These are phyloP conservation scores for Catagonus wagneri DNA, from an alignment of 2,113 vertebrate genomes.

Conservation along the genomic window DNA sequence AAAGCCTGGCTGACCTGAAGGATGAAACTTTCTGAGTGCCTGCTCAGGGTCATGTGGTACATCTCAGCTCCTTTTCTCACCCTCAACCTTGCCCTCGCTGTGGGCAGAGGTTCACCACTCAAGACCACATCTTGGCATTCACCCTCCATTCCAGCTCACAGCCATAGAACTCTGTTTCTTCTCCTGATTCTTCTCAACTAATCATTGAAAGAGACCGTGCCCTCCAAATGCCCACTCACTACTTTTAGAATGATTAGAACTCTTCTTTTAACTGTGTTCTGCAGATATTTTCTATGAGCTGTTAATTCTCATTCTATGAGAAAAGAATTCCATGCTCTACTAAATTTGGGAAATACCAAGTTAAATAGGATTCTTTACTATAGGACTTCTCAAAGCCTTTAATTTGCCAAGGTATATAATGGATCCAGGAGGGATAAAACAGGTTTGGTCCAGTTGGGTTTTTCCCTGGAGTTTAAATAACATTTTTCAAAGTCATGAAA, in stretches of 20 bases:
- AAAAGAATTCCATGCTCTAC: not conserved
- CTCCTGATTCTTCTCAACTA: not conserved
- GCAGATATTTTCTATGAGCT: not conserved
- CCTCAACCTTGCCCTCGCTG: not conserved
- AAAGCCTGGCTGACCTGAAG: not conserved
- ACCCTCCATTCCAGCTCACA: not conserved
- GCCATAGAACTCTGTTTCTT: not conserved
- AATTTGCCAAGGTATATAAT: not conserved
- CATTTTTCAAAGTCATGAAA: constrained; percentile 23
- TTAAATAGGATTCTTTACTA: not conserved
- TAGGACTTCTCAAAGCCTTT: not conserved
- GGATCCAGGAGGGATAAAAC: not conserved
- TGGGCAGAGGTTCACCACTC: not conserved
- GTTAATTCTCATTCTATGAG: not conserved
- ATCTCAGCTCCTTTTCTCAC: not conserved
- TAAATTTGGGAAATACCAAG: not conserved
- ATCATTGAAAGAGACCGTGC: not conserved
- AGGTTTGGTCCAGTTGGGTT: not conserved
- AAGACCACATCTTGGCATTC: not conserved
- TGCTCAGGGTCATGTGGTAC: not conserved
- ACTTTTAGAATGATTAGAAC: not conserved
- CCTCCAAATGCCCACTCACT: not conserved
- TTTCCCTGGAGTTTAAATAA: not conserved
- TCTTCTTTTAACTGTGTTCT: not conserved
- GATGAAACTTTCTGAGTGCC: not conserved